A percentile compares a stretch with the other conserved stretches of the same genome.
These are phyloP conservation scores for Odontomyia ornata DNA, from an alignment of 2,888 invertebrate genomes.

Conservation along the genomic window DNA sequence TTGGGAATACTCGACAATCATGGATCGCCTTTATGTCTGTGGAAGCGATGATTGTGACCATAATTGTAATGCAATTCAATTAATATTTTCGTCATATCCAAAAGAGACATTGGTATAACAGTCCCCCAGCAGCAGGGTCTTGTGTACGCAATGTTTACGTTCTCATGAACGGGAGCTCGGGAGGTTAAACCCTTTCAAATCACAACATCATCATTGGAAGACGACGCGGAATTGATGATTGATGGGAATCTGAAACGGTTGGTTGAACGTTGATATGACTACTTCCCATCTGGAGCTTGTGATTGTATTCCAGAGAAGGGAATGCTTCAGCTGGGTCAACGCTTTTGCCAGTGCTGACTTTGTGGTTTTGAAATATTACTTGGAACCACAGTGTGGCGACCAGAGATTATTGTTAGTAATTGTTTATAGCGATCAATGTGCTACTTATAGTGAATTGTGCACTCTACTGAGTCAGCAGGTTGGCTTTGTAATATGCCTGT, in stretches of 20 bases:
- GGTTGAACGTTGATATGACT: neutral
- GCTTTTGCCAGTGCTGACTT: slow-evolving; percentile 4
- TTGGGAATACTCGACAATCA: neutral
- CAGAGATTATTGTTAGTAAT: too few species aligned
- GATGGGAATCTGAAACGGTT: slow-evolving; percentile 9
- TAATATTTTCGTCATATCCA: slow-evolving; percentile 21
- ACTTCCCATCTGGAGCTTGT: slow-evolving; percentile 18
- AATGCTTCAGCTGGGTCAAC: neutral
- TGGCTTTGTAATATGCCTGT: too few species aligned
- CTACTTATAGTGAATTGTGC: too few species aligned
- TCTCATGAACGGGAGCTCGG: too few species aligned
- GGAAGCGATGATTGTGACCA: neutral
- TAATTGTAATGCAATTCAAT: slow-evolving; percentile 7
- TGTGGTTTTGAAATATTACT: slow-evolving; percentile 4
- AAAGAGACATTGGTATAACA: neutral
- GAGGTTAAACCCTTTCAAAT: neutral
- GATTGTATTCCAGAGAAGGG: neutral
- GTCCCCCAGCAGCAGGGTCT: neutral
- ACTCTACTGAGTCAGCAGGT: too few species aligned
- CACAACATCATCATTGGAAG: neutral
- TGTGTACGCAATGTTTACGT: slow-evolving; percentile 1
- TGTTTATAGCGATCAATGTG: too few species aligned
- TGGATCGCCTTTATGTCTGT: neutral
- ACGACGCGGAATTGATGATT: neutral
- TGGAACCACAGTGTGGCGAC: neutral